Conservation (phyloP, 2,113 vertebrate species). For the Xerus inauris region DNA sequence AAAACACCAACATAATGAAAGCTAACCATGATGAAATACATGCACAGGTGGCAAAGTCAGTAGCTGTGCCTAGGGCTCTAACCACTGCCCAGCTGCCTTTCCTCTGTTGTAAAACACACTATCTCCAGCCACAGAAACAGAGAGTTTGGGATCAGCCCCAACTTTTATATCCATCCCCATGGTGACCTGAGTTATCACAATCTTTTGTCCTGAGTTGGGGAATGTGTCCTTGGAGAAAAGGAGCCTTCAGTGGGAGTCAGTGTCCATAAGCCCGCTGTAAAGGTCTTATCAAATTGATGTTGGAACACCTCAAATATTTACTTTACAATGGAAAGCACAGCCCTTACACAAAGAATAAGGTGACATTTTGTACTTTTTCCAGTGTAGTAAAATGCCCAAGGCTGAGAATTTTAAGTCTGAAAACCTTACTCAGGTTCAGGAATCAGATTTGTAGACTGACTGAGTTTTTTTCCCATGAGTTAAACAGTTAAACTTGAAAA, state of each 20-base stretch:
- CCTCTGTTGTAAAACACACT: rapidly evolving
- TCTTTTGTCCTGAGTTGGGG: neutral
- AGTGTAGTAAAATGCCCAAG: neutral
- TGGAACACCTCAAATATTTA: slow-evolving; percentile 69
- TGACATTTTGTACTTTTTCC: neutral
- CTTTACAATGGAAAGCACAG: rapidly evolving
- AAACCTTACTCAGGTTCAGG: neutral
- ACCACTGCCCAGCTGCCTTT: neutral
- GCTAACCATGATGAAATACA: neutral
- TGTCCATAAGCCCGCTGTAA: neutral
- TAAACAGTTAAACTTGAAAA: neutral
- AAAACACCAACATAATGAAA: neutral
- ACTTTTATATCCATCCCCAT: neutral
- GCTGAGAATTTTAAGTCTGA: neutral
- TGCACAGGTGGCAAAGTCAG: neutral
- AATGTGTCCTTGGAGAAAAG: neutral
- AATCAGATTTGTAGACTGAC: neutral
- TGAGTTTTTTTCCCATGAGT: neutral
- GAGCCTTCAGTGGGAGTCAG: neutral
- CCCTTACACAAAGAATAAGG: neutral
- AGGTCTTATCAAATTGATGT: neutral
- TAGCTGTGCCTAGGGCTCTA: neutral
- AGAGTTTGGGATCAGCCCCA: neutral
- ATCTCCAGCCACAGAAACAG: neutral
- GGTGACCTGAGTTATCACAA: neutral